Percentiles rank a stretch among this genome's conserved stretches.
Conservation (phyloP, 1,140 invertebrate species). For the Manduca sexta region DNA sequence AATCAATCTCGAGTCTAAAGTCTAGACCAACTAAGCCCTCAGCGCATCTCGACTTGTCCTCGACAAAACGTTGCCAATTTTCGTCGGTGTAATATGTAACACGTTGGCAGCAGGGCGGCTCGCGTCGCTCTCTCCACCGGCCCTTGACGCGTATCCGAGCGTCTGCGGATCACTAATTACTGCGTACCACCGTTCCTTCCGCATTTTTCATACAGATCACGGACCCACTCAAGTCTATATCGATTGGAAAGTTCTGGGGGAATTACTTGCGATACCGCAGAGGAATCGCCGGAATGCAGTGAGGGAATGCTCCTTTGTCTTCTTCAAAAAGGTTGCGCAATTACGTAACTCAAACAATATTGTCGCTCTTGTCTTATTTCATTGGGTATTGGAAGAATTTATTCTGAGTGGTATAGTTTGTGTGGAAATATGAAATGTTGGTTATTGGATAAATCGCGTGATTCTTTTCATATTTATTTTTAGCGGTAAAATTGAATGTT, state of each 20-base stretch:
- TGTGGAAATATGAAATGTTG: no score
- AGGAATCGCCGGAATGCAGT: conserved; percentile 42
- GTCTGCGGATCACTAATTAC: conserved; percentile 50
- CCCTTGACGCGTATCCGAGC: conserved; percentile 15
- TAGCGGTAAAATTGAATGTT: no score
- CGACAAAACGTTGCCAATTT: no score
- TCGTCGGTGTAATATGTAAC: no score
- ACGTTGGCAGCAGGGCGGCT: background rate
- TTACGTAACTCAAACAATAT: conserved; percentile 3
- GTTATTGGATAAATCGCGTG: no score
- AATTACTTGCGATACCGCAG: conserved; percentile 31
- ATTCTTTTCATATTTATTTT: no score
- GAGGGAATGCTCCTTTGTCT: conserved; percentile 20
- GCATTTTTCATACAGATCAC: conserved; percentile 64
- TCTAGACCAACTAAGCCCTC: no score
- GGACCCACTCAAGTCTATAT: conserved; percentile 42
- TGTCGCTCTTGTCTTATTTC: no score
- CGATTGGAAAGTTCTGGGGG: conserved; percentile 43
- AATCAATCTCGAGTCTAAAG: no score
- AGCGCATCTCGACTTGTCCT: no score
- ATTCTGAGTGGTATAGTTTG: no score
- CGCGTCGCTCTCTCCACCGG: background rate
- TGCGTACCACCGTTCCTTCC: conserved; percentile 36
- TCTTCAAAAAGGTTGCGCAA: conserved; percentile 11
- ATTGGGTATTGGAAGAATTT: no score